A percentile compares a stretch with the other conserved stretches of the same genome.
Evolutionary conservation across 2,888 invertebrate species (phyloP).

Genomic region (Mayetiola destructor): DNA sequence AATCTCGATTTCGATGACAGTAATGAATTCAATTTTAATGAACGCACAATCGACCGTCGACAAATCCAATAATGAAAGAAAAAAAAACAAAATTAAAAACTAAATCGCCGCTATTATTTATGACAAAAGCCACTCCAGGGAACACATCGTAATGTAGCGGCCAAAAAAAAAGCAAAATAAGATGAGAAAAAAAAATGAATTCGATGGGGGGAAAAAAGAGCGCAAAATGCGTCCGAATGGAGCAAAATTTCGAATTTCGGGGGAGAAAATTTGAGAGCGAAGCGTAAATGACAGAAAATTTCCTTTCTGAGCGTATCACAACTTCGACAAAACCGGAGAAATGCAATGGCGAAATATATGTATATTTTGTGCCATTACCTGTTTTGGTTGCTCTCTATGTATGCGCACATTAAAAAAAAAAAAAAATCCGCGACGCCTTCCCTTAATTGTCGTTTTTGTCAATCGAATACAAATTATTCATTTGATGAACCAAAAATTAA

Average conservation of each 20-base stretch:
- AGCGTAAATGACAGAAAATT: not conserved
- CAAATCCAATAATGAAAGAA: too few relatives aligned
- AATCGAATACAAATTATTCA: too few relatives aligned
- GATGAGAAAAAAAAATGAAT: not conserved
- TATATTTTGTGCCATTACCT: not conserved
- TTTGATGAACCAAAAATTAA: too few relatives aligned
- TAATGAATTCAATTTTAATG: too few relatives aligned
- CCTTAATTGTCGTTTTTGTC: too few relatives aligned
- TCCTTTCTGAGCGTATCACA: too few relatives aligned
- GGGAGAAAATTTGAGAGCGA: not conserved
- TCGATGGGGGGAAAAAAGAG: not conserved
- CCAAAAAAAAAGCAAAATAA: not conserved
- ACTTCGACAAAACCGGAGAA: conserved; percentile 13
- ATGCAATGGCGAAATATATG: conserved; percentile 1
- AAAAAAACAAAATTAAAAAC: too few relatives aligned
- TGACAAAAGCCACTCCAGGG: too few relatives aligned
- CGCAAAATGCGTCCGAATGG: not conserved
- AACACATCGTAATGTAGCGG: not conserved
- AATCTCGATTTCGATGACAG: too few relatives aligned
- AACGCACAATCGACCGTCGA: too few relatives aligned
- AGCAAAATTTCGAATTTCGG: not conserved
- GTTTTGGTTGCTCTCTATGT: conserved; percentile 4
- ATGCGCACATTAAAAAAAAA: not conserved
- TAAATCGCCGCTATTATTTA: too few relatives aligned
- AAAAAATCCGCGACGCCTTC: conserved; percentile 10